A percentile compares a stretch with the other conserved stretches of the same genome.
Conservation (phyloP, 2,797 vertebrate genomes). For the Diceros bicornis region DNA sequence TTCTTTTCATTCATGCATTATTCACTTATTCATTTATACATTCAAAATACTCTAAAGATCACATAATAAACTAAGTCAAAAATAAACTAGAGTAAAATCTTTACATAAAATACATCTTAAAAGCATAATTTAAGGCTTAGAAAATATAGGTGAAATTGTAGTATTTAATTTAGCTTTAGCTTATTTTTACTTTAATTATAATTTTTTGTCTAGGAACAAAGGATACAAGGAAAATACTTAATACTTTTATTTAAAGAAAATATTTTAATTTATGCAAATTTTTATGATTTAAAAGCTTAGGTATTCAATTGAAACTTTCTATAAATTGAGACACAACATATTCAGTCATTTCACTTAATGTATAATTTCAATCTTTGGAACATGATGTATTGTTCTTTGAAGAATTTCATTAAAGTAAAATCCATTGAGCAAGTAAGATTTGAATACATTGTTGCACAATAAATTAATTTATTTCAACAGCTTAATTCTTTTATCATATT, state of each 20-base stretch:
- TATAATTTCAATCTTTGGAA: conserved; percentile 89
- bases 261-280: conserved; percentile 87
- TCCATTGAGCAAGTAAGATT: conserved; percentile 89
- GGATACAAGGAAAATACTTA: conserved; percentile 81
- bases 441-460: conserved; percentile 89
- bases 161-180: conserved; percentile 76
- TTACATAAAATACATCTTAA: conserved; percentile 76
- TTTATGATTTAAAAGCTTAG: conserved; percentile 89
- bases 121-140: conserved; percentile 64
- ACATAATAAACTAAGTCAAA: conserved; percentile 51
- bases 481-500: conserved; percentile 92
- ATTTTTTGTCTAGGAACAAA: conserved; percentile 78
- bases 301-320: conserved; percentile 85
- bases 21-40: conserved; percentile 55
- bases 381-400: conserved; percentile 88
- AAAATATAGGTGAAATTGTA: conserved; percentile 24
- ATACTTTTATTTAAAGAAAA: conserved; percentile 80
- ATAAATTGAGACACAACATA: conserved; percentile 87
- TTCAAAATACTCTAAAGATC: conserved; percentile 54
- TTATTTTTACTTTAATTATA: conserved; percentile 84
- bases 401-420: conserved; percentile 91
- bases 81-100: conserved; percentile 44
- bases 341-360: conserved; percentile 88
- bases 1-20: conserved; percentile 71
- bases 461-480: conserved; percentile 92